These are phyloP conservation scores for Caenorhabditis imperialis DNA, from an alignment of 2,888 invertebrate genomes.

Conservation along the genomic window DNA sequence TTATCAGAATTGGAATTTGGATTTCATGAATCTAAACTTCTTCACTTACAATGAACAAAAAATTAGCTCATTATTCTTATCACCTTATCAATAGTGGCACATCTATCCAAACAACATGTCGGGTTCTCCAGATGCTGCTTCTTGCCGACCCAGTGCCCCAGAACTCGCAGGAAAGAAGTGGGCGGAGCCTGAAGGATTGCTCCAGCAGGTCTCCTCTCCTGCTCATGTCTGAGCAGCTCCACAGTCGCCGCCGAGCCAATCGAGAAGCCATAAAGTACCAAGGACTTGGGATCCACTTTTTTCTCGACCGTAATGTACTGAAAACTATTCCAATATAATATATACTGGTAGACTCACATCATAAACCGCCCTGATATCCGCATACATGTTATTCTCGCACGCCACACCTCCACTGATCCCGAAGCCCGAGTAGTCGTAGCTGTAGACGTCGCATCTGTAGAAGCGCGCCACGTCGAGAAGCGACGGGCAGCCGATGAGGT, in stretches of 20 bases:
- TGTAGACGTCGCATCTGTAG: constrained; percentile 65
- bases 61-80: neutral
- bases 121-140: constrained; percentile 31
- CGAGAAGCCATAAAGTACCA: constrained; percentile 67
- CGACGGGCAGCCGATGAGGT: constrained; percentile 59
- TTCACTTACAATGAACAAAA: neutral
- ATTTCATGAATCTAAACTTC: constrained; percentile 59
- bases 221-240: constrained; percentile 9
- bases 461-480: constrained; percentile 60
- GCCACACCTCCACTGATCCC: constrained; percentile 66
- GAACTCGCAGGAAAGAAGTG: constrained; percentile 59
- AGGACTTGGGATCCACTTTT: constrained; percentile 50
- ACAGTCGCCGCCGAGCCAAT: constrained; percentile 69
- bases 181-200: constrained; percentile 68
- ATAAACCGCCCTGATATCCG: constrained; percentile 66
- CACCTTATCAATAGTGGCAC: constrained; percentile 60
- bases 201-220: constrained; percentile 52
- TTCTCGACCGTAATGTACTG: constrained; percentile 53
- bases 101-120: constrained; percentile 62
- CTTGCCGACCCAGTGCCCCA: constrained; percentile 49
- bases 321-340: neutral
- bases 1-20: constrained; percentile 62
- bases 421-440: constrained; percentile 72
- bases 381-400: constrained; percentile 61
- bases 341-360: constrained; percentile 6